A percentile compares a stretch with the other conserved stretches of the same genome.
Evolutionary conservation across 2,113 vertebrate species (phyloP).

Genomic region (Pardalotus punctatus): DNA sequence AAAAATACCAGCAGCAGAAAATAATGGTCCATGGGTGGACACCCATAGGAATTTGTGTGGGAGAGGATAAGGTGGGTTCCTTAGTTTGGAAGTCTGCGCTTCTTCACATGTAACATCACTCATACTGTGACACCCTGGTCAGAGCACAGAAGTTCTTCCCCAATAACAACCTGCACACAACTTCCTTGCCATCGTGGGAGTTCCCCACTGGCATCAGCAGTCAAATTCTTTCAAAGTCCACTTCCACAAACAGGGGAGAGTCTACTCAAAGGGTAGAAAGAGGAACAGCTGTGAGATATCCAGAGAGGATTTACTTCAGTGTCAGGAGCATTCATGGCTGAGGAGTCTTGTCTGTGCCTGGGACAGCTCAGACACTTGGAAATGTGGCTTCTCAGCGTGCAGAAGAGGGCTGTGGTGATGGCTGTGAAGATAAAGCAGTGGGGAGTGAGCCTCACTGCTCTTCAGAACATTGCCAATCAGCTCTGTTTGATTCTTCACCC

Average conservation of each 20-base stretch:
- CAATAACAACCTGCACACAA: background rate
- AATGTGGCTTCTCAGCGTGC: background rate
- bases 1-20: background rate
- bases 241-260: background rate
- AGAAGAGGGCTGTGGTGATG: background rate
- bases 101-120: background rate
- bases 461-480: background rate
- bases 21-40: background rate
- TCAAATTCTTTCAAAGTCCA: slow-evolving; percentile 30
- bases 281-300: slow-evolving; percentile 4
- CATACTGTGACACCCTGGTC: background rate
- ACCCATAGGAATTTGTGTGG: background rate
- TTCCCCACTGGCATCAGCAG: background rate
- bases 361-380: background rate
- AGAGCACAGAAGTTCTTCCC: background rate
- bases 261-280: background rate
- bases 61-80: background rate
- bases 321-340: background rate
- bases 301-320: background rate
- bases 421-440: background rate
- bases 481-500: background rate
- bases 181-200: slow-evolving; percentile 6
- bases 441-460: background rate
- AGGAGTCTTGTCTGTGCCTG: background rate
- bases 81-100: background rate